Percentiles rank a stretch among this genome's conserved stretches.
Evolutionary conservation across 2,888 invertebrate species (phyloP).

Genomic region (Drosophila affinis): DNA sequence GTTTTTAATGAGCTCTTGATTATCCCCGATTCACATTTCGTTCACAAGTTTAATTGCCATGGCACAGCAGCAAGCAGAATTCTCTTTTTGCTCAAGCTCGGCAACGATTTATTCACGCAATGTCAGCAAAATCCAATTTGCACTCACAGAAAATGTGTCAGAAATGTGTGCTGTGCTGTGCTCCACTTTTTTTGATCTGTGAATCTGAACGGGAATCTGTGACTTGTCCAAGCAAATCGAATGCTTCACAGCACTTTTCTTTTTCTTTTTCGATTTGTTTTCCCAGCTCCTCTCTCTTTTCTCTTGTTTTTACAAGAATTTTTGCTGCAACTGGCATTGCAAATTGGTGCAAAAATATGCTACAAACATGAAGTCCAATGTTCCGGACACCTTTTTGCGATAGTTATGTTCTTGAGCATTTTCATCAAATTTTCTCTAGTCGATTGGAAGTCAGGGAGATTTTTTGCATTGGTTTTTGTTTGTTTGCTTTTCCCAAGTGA

Average conservation of each 20-base stretch:
- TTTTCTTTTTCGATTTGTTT: conserved; percentile 11
- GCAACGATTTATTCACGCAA: conserved; percentile 14
- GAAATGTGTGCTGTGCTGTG: conserved; percentile 27
- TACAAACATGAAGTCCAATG: conserved; percentile 3
- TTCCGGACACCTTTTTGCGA: conserved; percentile 2
- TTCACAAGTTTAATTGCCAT: conserved; percentile 17
- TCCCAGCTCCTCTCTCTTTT: not conserved
- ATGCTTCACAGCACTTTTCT: conserved; percentile 35
- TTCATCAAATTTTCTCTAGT: conserved; percentile 17
- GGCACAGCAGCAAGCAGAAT: not conserved
- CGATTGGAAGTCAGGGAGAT: not conserved
- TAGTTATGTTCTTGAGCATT: conserved; percentile 26
- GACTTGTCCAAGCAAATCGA: conserved; percentile 44
- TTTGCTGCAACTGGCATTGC: conserved; percentile 11
- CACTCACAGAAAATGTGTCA: conserved; percentile 8
- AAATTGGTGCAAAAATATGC: conserved; percentile 46
- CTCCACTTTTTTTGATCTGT: conserved; percentile 15
- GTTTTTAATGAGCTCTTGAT: conserved; percentile 50
- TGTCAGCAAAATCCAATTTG: conserved; percentile 30
- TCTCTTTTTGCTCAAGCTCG: not conserved
- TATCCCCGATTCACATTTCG: conserved; percentile 1
- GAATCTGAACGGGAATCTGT: conserved; percentile 5
- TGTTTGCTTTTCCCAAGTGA: not conserved
- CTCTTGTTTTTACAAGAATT: conserved; percentile 37
- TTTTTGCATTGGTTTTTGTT: not conserved